Conservation (phyloP, 35 echinoderm and acorn worm genomes). For the Acanthaster planci region DNA sequence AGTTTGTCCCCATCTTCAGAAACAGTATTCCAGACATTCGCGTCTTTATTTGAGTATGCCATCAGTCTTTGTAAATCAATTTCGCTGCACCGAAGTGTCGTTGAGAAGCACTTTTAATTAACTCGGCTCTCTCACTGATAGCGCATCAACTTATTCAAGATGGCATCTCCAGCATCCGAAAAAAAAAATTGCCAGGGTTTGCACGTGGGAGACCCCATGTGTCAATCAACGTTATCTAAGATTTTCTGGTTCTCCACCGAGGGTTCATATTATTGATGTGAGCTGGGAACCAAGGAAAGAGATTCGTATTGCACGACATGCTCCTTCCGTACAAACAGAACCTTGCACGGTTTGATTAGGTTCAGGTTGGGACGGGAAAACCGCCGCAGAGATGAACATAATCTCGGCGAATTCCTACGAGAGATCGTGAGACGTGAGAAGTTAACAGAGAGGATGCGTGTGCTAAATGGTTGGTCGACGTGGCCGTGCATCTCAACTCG, state of each 20-base stretch:
- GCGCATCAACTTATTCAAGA: neutral
- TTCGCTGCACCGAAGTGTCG: neutral
- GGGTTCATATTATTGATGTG: neutral
- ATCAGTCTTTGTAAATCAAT: neutral
- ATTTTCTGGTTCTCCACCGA: neutral
- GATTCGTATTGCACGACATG: conserved; percentile 11
- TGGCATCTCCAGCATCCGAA: neutral
- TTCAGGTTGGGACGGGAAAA: neutral
- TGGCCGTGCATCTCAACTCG: neutral
- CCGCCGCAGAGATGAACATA: neutral
- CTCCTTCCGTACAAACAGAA: neutral
- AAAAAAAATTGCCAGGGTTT: neutral
- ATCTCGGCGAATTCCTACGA: neutral
- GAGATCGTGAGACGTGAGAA: neutral
- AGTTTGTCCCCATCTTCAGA: neutral
- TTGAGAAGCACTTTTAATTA: conserved; percentile 8
- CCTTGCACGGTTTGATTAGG: conserved; percentile 3
- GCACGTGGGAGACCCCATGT: neutral
- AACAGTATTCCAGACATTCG: neutral
- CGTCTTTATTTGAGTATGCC: too few relatives aligned
- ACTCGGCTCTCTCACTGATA: neutral
- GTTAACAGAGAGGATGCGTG: neutral
- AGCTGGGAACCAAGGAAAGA: neutral
- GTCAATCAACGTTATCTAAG: neutral
- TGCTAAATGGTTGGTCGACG: neutral